Conservation (phyloP, 2,888 invertebrate genomes). For the Hydroisotoma schaefferi region DNA sequence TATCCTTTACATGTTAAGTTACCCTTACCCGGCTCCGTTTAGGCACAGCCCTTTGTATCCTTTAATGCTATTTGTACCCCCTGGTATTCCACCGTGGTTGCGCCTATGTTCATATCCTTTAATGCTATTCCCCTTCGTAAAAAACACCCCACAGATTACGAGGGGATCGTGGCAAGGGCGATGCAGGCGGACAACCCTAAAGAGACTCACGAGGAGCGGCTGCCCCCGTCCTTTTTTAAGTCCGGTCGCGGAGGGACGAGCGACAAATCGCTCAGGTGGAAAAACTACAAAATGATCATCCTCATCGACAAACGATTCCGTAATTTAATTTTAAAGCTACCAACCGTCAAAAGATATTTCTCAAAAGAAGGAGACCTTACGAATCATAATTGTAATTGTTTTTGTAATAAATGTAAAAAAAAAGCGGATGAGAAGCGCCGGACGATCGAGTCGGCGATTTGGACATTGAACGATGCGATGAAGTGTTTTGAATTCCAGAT, state of each 20-base stretch:
- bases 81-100: too few relatives aligned
- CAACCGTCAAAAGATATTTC: background rate
- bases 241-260: background rate
- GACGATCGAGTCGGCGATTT: background rate
- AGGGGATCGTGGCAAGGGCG: background rate
- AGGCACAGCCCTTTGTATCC: too few relatives aligned
- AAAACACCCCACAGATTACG: too few relatives aligned
- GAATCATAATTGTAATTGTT: background rate
- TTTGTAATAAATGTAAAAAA: background rate
- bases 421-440: background rate
- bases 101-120: too few relatives aligned
- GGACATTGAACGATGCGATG: background rate
- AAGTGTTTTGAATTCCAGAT: background rate
- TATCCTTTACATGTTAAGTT: too few relatives aligned
- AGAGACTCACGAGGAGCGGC: background rate
- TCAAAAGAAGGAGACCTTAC: background rate
- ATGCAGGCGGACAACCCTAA: background rate
- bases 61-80: too few relatives aligned
- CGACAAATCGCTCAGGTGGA: background rate
- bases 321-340: background rate
- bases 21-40: too few relatives aligned
- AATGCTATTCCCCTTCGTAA: too few relatives aligned
- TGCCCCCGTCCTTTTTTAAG: background rate
- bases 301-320: background rate
- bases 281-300: background rate